Conservation (phyloP, 2,888 invertebrate species). For the Neoaliturus tenellus region DNA sequence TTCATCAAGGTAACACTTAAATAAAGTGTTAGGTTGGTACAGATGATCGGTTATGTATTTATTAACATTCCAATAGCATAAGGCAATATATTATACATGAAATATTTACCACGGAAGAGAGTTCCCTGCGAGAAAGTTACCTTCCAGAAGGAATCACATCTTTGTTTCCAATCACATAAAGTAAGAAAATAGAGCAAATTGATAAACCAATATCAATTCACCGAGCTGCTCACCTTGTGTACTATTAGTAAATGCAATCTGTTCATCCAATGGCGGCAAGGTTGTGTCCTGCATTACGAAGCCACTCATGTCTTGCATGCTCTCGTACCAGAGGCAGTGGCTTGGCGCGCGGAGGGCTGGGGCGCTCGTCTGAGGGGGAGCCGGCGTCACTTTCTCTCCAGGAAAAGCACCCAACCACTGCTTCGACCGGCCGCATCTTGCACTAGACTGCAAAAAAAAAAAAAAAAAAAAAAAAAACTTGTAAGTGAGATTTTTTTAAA, state of each 20-base stretch:
- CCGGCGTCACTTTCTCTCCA: constrained; percentile 38
- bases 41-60: no score
- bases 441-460: constrained; percentile 22
- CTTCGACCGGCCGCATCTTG: constrained; percentile 49
- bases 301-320: constrained; percentile 46
- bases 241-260: not conserved
- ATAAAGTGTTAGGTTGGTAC: no score
- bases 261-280: constrained; percentile 48
- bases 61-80: no score
- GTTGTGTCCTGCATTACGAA: constrained; percentile 12
- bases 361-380: constrained; percentile 27
- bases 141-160: no score
- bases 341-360: not conserved
- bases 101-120: no score
- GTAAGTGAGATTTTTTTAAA: no score
- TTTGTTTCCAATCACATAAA: no score
- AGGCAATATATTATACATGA: no score
- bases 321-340: constrained; percentile 29
- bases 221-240: not conserved
- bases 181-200: no score
- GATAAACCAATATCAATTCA: no score
- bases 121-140: no score
- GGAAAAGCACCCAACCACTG: constrained; percentile 23
- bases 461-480: not conserved
- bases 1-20: no score